Conservation (phyloP, 2,888 invertebrate genomes). For the Phyto melanocephala region DNA sequence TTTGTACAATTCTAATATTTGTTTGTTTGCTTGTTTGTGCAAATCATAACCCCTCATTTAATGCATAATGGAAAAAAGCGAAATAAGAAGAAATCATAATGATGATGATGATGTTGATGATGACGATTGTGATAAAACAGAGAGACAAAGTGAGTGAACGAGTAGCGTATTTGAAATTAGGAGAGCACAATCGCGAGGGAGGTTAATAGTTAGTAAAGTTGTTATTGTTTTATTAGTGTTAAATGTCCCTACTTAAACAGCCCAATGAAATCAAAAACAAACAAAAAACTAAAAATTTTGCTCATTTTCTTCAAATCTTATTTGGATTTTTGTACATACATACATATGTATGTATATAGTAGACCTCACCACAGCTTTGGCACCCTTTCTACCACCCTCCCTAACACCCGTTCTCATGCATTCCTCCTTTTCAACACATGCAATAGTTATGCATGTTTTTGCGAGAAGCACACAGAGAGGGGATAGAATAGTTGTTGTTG, state of each 20-base stretch:
- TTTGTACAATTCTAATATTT: neutral
- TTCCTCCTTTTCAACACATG: neutral
- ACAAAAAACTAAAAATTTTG: slow-evolving; percentile 5
- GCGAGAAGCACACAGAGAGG: neutral
- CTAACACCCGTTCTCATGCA: neutral
- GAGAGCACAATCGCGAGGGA: slow-evolving; percentile 30
- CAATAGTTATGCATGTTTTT: neutral
- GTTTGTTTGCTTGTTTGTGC: slow-evolving; percentile 12
- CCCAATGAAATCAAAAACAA: neutral
- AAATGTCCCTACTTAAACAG: slow-evolving; percentile 46
- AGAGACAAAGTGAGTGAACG: slow-evolving; percentile 6
- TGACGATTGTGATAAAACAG: neutral
- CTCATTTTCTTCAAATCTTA: slow-evolving; percentile 33
- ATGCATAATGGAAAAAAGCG: slow-evolving; percentile 7
- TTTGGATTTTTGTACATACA: slow-evolving; percentile 27
- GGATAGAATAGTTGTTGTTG: slow-evolving; percentile 49
- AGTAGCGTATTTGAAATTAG: neutral
- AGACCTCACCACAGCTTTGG: neutral
- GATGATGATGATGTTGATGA: neutral
- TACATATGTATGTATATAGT: neutral
- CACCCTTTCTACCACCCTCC: neutral
- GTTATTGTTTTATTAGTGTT: slow-evolving; percentile 48
- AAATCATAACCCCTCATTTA: slow-evolving; percentile 39
- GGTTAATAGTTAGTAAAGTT: neutral
- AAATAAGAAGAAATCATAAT: slow-evolving; percentile 23